Percentiles rank a stretch among this genome's conserved stretches.
Evolutionary conservation across 2,888 invertebrate species (phyloP).

Genomic region (Coremacera marginata): DNA sequence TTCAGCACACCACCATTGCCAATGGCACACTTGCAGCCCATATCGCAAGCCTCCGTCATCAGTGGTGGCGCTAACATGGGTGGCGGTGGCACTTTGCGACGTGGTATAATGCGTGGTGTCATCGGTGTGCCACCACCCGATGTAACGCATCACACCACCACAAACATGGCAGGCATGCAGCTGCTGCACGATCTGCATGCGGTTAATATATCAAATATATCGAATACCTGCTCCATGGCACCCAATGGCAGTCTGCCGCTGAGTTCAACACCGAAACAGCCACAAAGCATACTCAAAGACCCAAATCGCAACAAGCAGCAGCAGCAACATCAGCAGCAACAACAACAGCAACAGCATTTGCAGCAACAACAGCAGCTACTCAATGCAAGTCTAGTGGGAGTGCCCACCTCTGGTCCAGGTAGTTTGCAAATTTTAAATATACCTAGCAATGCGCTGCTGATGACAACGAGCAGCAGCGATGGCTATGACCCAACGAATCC

Average conservation of each 20-base stretch:
- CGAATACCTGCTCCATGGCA: conserved; percentile 54
- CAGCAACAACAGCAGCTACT: conserved; percentile 71
- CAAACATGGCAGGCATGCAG: conserved; percentile 49
- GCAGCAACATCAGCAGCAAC: conserved; percentile 71
- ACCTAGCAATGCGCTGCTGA: conserved; percentile 68
- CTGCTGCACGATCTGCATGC: conserved; percentile 64
- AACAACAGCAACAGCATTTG: conserved; percentile 70
- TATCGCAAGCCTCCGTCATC: conserved; percentile 61
- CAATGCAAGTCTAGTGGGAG: conserved; percentile 58
- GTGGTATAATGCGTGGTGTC: conserved; percentile 66
- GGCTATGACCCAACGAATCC: conserved; percentile 66
- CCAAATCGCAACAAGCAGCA: conserved; percentile 74
- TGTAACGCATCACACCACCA: conserved; percentile 68
- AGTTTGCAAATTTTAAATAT: conserved; percentile 74
- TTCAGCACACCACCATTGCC: conserved; percentile 64
- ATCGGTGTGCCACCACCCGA: conserved; percentile 67
- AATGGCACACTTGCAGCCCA: conserved; percentile 63
- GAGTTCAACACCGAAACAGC: conserved; percentile 70
- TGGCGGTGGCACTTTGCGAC: conserved; percentile 61
- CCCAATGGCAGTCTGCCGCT: conserved; percentile 64
- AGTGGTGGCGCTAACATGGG: conserved; percentile 52
- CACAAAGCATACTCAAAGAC: conserved; percentile 76
- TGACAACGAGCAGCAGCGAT: conserved; percentile 59
- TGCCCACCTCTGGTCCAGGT: conserved; percentile 60
- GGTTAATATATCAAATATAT: conserved; percentile 62